Evolutionary conservation across 2,797 vertebrate species (phyloP).

Genomic region (Anguilla obscura): DNA sequence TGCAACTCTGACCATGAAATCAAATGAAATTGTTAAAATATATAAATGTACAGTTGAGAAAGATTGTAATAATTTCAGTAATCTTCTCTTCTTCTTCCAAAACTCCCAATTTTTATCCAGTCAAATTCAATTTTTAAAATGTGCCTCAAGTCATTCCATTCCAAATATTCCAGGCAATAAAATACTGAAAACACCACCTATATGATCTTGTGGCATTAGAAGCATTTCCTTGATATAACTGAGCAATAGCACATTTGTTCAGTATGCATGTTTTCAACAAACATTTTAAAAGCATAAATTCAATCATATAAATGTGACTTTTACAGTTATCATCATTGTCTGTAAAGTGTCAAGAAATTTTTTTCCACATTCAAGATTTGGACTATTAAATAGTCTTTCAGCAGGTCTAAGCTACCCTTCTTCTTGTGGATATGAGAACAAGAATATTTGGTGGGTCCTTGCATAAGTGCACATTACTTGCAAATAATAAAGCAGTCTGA

Average conservation of each 20-base stretch:
- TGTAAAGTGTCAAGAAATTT: not conserved
- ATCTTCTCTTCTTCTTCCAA: slow-evolving; percentile 14
- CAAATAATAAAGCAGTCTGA: not conserved
- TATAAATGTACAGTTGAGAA: slow-evolving; percentile 14
- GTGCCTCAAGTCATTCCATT: not conserved
- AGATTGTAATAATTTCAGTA: slow-evolving; percentile 7
- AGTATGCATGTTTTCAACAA: slow-evolving; percentile 16
- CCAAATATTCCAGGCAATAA: slow-evolving; percentile 25
- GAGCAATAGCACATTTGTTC: not conserved
- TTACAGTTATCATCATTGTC: not conserved
- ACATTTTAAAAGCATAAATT: slow-evolving; percentile 16
- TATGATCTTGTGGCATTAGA: not conserved
- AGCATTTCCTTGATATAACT: not conserved
- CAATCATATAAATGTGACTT: not conserved
- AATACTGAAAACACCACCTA: slow-evolving; percentile 4
- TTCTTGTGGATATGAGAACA: slow-evolving; percentile 10
- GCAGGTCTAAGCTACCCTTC: not conserved
- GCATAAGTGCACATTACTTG: not conserved
- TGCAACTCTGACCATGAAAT: slow-evolving; percentile 23
- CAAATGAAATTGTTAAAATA: slow-evolving; percentile 19
- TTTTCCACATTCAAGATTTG: not conserved
- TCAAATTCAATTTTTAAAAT: slow-evolving; percentile 1
- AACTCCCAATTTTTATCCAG: not conserved
- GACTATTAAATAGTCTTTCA: not conserved
- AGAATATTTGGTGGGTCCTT: slow-evolving; percentile 4